Evolutionary conservation across 2,797 vertebrate species (phyloP).

Genomic region (Molossus alvarezi): DNA sequence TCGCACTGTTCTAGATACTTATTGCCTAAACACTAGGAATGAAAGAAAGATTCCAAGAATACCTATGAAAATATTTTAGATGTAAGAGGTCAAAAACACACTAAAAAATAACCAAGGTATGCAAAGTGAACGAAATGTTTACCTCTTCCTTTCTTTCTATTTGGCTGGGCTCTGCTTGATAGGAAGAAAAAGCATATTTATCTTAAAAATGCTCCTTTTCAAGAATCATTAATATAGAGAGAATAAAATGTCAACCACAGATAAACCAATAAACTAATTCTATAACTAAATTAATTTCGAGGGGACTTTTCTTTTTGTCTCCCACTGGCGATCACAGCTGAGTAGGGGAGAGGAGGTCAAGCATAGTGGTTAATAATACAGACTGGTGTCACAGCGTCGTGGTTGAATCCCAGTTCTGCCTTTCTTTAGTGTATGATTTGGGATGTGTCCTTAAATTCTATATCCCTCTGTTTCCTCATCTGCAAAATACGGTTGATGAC

Average conservation of each 20-base stretch:
- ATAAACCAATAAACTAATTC: conserved; percentile 39
- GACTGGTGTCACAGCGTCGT: background rate
- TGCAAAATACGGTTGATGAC: background rate
- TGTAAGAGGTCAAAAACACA: conserved; percentile 71
- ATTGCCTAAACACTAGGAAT: conserved; percentile 56
- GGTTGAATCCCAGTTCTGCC: background rate
- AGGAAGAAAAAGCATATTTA: conserved; percentile 62
- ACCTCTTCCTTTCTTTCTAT: conserved; percentile 57
- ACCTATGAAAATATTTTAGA: conserved; percentile 71
- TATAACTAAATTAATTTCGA: conserved; percentile 55
- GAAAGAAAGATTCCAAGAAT: conserved; percentile 71
- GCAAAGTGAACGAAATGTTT: conserved; percentile 12
- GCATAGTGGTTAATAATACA: background rate
- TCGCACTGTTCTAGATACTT: conserved; percentile 26
- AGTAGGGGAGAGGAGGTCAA: background rate
- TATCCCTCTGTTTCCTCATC: conserved; percentile 8
- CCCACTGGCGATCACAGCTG: background rate
- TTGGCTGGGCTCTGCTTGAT: background rate
- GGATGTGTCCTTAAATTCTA: background rate
- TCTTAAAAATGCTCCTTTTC: conserved; percentile 52
- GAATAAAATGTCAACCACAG: conserved; percentile 53
- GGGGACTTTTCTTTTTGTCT: background rate
- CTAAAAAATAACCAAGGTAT: conserved; percentile 56
- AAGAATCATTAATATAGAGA: conserved; percentile 45
- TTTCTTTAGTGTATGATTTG: background rate